These are phyloP conservation scores for Oncorhynchus tshawytscha DNA, from an alignment of 2,113 vertebrate genomes.

Conservation along the genomic window DNA sequence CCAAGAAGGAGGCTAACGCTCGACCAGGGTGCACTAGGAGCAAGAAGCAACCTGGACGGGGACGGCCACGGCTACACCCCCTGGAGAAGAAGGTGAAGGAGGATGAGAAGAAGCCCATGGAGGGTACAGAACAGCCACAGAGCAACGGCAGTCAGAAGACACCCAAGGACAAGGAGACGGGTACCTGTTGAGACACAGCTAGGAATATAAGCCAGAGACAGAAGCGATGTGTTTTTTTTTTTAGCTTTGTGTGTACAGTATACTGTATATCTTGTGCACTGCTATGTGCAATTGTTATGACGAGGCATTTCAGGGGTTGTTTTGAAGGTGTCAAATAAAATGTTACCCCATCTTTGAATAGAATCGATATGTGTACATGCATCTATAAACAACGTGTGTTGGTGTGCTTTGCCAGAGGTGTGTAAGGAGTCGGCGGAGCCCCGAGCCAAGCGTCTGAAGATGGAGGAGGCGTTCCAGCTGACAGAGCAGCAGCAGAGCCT, in stretches of 20 bases:
- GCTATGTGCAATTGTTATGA: too few relatives aligned
- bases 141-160: conserved; percentile 84
- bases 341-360: background rate
- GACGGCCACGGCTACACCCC: conserved; percentile 67
- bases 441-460: conserved; percentile 82
- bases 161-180: conserved; percentile 68
- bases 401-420: conserved; percentile 53
- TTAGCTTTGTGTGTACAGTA: background rate
- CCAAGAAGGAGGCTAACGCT: conserved; percentile 81
- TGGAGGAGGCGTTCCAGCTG: conserved; percentile 87
- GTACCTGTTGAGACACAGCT: conserved; percentile 53
- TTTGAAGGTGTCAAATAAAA: too few relatives aligned
- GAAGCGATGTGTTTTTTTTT: background rate
- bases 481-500: conserved; percentile 87
- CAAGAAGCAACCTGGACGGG: conserved; percentile 78
- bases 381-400: background rate
- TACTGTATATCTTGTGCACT: too few relatives aligned
- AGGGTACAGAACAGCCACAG: conserved; percentile 60
- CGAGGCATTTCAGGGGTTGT: too few relatives aligned
- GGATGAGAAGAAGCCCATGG: conserved; percentile 40
- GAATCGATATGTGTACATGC: background rate
- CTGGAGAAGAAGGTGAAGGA: conserved; percentile 64
- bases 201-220: background rate
- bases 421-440: conserved; percentile 52
- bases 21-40: conserved; percentile 59